Evolutionary conservation across 2,888 invertebrate genomes (phyloP).

Genomic region (Acleris laterana): DNA sequence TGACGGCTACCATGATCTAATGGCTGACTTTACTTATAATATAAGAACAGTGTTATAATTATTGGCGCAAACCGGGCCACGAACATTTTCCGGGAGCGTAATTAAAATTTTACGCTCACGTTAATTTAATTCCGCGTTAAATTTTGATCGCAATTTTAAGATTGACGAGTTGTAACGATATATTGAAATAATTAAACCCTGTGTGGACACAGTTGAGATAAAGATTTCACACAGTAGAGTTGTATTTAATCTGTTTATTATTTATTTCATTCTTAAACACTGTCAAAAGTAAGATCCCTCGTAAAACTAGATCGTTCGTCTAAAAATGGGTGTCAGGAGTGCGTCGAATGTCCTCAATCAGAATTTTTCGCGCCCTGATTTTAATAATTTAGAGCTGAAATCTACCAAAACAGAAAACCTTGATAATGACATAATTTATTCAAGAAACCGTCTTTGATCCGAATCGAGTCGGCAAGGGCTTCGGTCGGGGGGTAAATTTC

Average conservation of each 20-base stretch:
- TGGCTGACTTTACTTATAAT: too few relatives aligned
- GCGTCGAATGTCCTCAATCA: conserved; percentile 10
- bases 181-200: background rate
- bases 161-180: conserved; percentile 7
- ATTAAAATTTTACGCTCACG: too few relatives aligned
- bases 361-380: conserved; percentile 18
- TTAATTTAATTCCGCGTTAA: conserved; percentile 7
- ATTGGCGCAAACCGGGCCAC: too few relatives aligned
- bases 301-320: conserved; percentile 2
- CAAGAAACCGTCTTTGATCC: conserved; percentile 34
- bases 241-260: too few relatives aligned
- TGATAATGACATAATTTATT: conserved; percentile 36
- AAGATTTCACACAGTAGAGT: background rate
- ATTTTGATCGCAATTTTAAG: conserved; percentile 18
- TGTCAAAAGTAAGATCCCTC: background rate
- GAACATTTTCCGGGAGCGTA: too few relatives aligned
- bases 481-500: conserved; percentile 11
- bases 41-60: too few relatives aligned
- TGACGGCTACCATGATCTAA: too few relatives aligned
- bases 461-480: conserved; percentile 23
- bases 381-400: conserved; percentile 30
- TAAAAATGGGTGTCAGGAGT: background rate
- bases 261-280: too few relatives aligned
- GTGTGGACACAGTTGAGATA: conserved; percentile 6
- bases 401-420: conserved; percentile 32